These are phyloP conservation scores for Ctenoplectra terminalis DNA, from an alignment of 1,140 invertebrate genomes.

Conservation along the genomic window DNA sequence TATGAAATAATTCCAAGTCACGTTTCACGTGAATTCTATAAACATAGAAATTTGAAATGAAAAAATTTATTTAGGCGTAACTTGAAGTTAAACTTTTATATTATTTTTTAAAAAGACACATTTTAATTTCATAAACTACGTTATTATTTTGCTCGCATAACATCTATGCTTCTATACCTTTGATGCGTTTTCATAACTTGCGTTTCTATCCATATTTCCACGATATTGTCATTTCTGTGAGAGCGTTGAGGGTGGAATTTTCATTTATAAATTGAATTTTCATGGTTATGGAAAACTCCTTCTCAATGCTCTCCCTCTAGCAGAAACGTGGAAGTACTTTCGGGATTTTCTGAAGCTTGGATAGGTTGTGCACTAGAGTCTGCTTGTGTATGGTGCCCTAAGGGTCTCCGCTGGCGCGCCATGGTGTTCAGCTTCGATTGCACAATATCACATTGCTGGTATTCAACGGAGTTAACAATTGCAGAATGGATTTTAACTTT, in stretches of 20 bases:
- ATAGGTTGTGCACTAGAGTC: not conserved
- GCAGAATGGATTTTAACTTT: not conserved
- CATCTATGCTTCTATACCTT: no score
- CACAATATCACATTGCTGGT: not conserved
- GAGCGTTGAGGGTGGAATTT: no score
- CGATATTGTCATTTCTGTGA: not conserved
- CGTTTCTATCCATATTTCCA: not conserved
- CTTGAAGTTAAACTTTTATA: no score
- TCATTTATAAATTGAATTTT: conserved; percentile 24
- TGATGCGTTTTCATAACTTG: not conserved
- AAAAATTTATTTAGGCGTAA: no score
- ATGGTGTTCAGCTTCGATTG: not conserved
- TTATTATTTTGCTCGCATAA: no score
- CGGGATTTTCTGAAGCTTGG: not conserved
- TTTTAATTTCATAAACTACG: no score
- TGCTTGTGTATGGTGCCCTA: conserved; percentile 6
- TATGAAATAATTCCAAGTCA: no score
- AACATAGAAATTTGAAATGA: no score
- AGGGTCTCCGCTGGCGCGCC: not conserved
- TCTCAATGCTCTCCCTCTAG: no score
- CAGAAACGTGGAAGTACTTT: not conserved
- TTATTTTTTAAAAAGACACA: no score
- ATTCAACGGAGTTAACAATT: not conserved
- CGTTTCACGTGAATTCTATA: no score
- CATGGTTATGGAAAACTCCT: not conserved